Evolutionary conservation across 2,888 invertebrate species (phyloP), one percentile per base, ranked within the genome.

Genomic region (Ormia ochracea): DNA sequence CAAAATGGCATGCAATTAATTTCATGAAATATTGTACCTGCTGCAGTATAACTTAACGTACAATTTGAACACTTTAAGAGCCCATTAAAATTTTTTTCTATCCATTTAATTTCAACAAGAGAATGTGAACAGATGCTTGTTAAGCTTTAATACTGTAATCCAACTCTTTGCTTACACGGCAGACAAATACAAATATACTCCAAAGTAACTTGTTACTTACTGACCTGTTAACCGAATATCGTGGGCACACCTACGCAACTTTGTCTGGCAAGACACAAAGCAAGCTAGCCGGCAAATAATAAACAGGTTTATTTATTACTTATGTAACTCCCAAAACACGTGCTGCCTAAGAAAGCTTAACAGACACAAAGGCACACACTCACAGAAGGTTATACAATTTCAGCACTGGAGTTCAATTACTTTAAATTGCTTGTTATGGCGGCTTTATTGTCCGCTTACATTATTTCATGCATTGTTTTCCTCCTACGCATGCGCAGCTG

Each of bases 401-500:
- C 33, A 19, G 48, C 38, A 50, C n/a, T 17, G 54, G 26, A 21
- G 21, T 21, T 41, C 28, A 38, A 41, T 73, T 68, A 61, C 56
- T 61, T 66, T 54, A 54, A 73, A 66, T 78, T 56, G 50, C 68
- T 56, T 56, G 5, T 23, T 26, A 41, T 65, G 56, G 50, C 70
- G 41, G 41, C 65, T 41, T 77, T 38, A 38, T 54, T 43, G 26
- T 9, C 10, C 31, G 58, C 19, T 14, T 58, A 3, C 54, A 61
- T 41, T 17, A 50, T 5, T 17, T 56, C 50, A 31, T 23, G 41
- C 33, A 45, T 41, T 36, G 43, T 68, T 61, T 45, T 26, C 36
- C 36, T 61, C 28, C 31, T 23, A 58, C 69, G 69, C 78, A 69
- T 63, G 73, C 6, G 68, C 78, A 78, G 78, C 73, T 74, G 74